Conservation (phyloP, 1,140 invertebrate genomes). For the Lucilia cuprina region DNA sequence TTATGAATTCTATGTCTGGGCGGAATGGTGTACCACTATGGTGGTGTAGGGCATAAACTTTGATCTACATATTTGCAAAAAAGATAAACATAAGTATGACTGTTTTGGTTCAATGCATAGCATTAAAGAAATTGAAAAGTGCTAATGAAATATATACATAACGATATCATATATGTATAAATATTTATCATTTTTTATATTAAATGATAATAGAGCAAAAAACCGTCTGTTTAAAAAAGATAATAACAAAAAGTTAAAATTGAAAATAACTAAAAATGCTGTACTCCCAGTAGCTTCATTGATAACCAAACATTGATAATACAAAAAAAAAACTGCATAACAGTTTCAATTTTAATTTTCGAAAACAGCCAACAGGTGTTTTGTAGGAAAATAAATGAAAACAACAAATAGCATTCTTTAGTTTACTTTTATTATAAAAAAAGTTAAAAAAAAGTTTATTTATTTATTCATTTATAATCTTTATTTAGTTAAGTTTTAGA, state of each 20-base stretch:
- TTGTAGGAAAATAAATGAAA: no score
- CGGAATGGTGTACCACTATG: no score
- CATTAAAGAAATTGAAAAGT: not conserved
- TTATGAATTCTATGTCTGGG: no score
- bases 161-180: not conserved
- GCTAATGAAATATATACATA: not conserved
- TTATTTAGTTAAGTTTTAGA: no score
- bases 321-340: not conserved
- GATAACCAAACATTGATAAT: constrained; percentile 24
- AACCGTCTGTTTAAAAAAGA: not conserved
- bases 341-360: not conserved
- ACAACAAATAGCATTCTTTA: no score
- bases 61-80: no score
- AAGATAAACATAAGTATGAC: not conserved
- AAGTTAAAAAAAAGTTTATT: no score
- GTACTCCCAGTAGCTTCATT: constrained; percentile 10
- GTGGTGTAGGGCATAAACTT: no score
- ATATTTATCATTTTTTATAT: not conserved
- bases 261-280: not conserved
- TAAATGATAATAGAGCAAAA: not conserved
- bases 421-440: no score
- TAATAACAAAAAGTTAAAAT: not conserved
- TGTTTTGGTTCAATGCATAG: not conserved
- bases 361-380: constrained; percentile 1
- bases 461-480: no score